Evolutionary conservation across 2,888 invertebrate species (phyloP), one percentile per base, ranked within the genome.

Genomic region (Sphaerophoria rueppellii): DNA sequence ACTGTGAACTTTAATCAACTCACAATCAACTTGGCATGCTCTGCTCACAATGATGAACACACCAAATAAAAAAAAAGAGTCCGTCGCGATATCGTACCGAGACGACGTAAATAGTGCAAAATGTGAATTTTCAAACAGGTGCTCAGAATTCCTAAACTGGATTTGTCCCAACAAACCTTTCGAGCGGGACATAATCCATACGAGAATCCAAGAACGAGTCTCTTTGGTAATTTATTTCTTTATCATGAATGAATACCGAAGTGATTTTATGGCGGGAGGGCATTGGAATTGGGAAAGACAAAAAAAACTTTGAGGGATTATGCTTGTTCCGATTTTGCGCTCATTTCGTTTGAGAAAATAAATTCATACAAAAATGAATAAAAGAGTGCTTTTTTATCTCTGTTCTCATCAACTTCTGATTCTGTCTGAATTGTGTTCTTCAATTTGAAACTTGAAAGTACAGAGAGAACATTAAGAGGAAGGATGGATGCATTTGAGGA

Each of bases 81-180:
- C 88, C 88, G 88, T 89, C 58, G 57, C 34, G 11, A 87, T 89
- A 88, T 88, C 89, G 89, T 90, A 89, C 88, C 87, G 88, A 89
- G 88, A 89, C 93, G 9, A 87, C 88, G 88, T 88, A 88, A 89
- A 89, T 88, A 89, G 90, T 89, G 88, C 88, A 89, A 89, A 89
- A 88, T 91, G 90, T 90, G 90, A 91, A 90, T 90, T 89, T 90
- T 88, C 76, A 72, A 89, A 52, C 83, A 90, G 90, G 91, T 61
- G 74, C 87, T 0, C 91, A 91, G 88, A 78, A 76, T 7, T 12
- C 6, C 6, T 57, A 55, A 75, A 69, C 55, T 61, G 52, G 32
- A 1, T 43, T 74, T 37, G 16, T 43, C 16, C 16, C 35, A 55
- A 61, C 34, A 40, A 2, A 43, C 24, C 32, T 46, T n/a, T n/a